Conservation (phyloP, 1,140 invertebrate genomes). For the Ceratina calcarata region DNA sequence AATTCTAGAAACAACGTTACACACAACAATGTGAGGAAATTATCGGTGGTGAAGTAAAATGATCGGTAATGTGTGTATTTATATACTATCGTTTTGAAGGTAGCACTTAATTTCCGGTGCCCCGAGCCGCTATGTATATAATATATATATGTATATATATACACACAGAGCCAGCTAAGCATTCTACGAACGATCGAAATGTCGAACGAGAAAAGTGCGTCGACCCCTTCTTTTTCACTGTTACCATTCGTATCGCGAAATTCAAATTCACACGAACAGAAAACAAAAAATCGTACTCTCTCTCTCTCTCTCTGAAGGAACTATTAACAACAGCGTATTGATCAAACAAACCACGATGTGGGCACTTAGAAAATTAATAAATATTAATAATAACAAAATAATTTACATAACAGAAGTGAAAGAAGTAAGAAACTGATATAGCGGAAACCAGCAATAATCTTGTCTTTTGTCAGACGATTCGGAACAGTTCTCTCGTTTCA, state of each 20-base stretch:
- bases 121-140: slow-evolving; percentile 29
- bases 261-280: too few relatives aligned
- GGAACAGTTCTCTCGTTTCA: slow-evolving; percentile 55
- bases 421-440: neutral
- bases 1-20: slow-evolving; percentile 6
- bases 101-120: slow-evolving; percentile 53
- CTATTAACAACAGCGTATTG: neutral
- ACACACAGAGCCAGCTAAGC: slow-evolving; percentile 78
- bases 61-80: neutral
- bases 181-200: slow-evolving; percentile 74
- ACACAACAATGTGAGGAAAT: neutral
- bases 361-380: neutral
- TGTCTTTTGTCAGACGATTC: too few relatives aligned
- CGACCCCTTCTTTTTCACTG: too few relatives aligned
- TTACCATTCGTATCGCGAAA: neutral
- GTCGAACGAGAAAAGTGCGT: slow-evolving; percentile 43
- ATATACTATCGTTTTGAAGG: slow-evolving; percentile 24
- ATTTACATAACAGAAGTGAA: neutral
- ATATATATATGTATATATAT: slow-evolving; percentile 18
- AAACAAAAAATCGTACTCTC: too few relatives aligned
- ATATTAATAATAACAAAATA: slow-evolving; percentile 5
- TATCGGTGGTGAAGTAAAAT: neutral
- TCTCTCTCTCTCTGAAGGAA: neutral
- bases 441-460: neutral
- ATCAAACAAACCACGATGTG: too few relatives aligned